Base-by-base conservation (phyloP, 2,888 invertebrate genomes). In the Philereme vetulata region DNA sequence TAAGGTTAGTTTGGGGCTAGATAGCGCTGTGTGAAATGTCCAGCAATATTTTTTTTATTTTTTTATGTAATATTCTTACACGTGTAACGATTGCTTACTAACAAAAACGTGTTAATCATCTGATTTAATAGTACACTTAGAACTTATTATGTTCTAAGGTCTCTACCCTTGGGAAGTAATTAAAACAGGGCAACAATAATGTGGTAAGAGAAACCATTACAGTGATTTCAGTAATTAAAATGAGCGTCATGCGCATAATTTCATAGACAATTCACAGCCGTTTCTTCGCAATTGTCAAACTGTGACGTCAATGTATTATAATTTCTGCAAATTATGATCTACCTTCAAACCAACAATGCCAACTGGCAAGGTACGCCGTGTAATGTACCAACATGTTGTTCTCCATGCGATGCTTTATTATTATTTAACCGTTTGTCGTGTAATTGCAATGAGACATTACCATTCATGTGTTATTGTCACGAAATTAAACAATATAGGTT, bases 241-340 rank as follows among this genome's bases (percentile, higher is more conserved):
- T 48, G 42, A 59, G 47, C 56, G 43, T 47, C 55, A 50, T 46
- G 44, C 53, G 48, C 56, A 56, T 62, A 60, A 54, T 60, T 60
- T 50, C 38, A 53, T 47, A 53, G 38, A 57, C 50, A 50, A 52
- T 62, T 62, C 50, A 44, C 46, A 46, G 33, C 50, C 32, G 32
- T 10, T 51, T 51, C 50, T 50, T 50, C 40, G 11, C 44, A 52
- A 64, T 57, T 54, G 63, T 60, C 51, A 46, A 32, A 40, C 38
- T 50, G 33, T 66, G 61, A 66, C 59, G 61, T 64, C 59, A 62
- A 51, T 10, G 21, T 40, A 51, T 51, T 54, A 32, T 54, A 63
- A 60, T 62, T 55, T 51, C 52, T 60, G 51, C 58, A 59, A 44
- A 55, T 62, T 50, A 57, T 35, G 49, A 43, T 6, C 4, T 21